Conservation (phyloP, 2,113 vertebrate genomes). For the Zingel zingel region DNA sequence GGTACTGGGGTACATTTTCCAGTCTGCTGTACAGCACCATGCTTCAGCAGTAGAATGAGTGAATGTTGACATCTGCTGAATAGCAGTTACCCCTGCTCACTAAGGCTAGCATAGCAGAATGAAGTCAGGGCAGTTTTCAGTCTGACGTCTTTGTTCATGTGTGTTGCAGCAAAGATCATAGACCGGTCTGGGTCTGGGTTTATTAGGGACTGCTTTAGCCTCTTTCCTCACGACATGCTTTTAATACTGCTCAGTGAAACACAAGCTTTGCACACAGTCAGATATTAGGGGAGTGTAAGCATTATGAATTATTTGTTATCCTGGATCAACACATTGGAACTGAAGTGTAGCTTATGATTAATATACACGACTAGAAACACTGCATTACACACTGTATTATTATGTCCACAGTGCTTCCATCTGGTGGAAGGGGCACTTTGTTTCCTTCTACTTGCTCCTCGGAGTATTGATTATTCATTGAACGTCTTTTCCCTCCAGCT, state of each 20-base stretch:
- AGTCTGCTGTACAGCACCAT: neutral
- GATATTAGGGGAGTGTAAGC: slow-evolving; percentile 2
- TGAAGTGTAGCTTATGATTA: slow-evolving; percentile 27
- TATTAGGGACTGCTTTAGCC: neutral
- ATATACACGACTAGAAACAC: neutral
- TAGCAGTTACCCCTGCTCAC: slow-evolving; percentile 42
- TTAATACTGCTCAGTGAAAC: slow-evolving; percentile 8
- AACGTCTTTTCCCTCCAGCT: slow-evolving; percentile 8
- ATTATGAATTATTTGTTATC: slow-evolving; percentile 41
- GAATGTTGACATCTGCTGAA: slow-evolving; percentile 63
- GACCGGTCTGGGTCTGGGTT: neutral
- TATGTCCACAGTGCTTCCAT: slow-evolving; percentile 15
- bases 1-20: slow-evolving; percentile 2
- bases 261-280: slow-evolving; percentile 3
- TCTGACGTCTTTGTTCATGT: neutral
- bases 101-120: slow-evolving; percentile 13
- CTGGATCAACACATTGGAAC: slow-evolving; percentile 22
- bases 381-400: slow-evolving; percentile 30
- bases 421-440: slow-evolving; percentile 35
- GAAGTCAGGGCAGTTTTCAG: slow-evolving; percentile 21
- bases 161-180: slow-evolving; percentile 8
- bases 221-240: slow-evolving; percentile 20
- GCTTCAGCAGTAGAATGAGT: slow-evolving; percentile 23
- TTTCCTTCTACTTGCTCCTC: slow-evolving; percentile 17
- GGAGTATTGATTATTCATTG: slow-evolving; percentile 52